phyloP scores from a whole-genome alignment of 2,888 invertebrate genomes.

The Xestia c-nigrum region DNA sequence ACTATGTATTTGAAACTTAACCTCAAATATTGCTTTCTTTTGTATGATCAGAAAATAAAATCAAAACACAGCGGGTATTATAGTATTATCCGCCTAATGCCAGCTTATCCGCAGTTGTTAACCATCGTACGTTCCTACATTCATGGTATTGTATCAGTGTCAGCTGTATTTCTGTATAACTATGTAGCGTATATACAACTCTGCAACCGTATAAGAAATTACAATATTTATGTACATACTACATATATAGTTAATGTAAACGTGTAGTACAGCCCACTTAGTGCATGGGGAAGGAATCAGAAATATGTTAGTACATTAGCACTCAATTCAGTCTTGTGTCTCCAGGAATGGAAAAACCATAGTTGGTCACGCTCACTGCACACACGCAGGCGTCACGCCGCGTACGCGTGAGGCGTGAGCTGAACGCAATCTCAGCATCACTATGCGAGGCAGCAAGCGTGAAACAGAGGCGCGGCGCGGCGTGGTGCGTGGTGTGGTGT shows the following conservation, averaged over 20 bases:
- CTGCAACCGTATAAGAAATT: not conserved
- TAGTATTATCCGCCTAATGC: slow-evolving; percentile 32
- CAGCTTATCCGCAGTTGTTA: slow-evolving; percentile 42
- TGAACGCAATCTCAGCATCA: slow-evolving; percentile 72
- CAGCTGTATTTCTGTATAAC: not conserved
- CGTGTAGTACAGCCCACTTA: no score
- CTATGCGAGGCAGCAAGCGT: slow-evolving; percentile 82
- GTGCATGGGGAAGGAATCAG: not conserved
- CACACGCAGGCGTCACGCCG: slow-evolving; percentile 42
- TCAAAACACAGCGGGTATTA: slow-evolving; percentile 28
- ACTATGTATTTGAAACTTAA: not conserved
- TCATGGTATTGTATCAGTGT: slow-evolving; percentile 8
- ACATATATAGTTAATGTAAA: no score
- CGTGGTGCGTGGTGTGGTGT: slow-evolving; percentile 50
- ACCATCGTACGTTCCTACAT: slow-evolving; percentile 27
- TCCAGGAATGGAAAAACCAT: slow-evolving; percentile 30
- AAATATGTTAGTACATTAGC: not conserved
- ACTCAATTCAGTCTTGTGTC: not conserved
- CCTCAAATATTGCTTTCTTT: not conserved
- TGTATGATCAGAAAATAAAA: slow-evolving; percentile 21
- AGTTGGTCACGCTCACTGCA: slow-evolving; percentile 45
- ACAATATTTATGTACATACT: not conserved
- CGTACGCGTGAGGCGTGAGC: slow-evolving; percentile 62
- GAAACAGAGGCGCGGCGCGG: slow-evolving; percentile 70
- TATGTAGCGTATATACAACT: not conserved